Base-by-base conservation (phyloP, 1,140 invertebrate species). In the Bombyx mori region DNA sequence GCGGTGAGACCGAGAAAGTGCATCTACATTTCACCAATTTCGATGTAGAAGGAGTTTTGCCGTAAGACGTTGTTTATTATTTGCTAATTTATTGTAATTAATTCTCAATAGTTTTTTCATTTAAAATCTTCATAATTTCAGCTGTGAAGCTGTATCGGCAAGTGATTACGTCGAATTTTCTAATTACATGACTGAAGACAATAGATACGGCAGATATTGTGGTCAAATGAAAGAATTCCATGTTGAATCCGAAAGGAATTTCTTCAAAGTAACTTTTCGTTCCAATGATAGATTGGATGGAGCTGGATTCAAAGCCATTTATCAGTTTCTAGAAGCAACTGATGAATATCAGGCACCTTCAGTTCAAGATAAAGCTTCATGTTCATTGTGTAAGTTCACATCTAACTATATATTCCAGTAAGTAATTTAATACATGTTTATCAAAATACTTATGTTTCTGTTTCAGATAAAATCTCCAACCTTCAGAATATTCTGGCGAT, bases 111-210 rank as follows among this genome's bases (percentile, higher is more conserved):
- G 6, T 47, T 47, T 47, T 47, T 10, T 47, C 6, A 12, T 47
- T 47, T 47, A 47, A 10, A 35, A 35, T 35, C 42, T 2, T 35
- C 10, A 8, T 8, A 50, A 43, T 86, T 88, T 35, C 85, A 98
- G 96, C 63, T 98, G 97, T 78, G 93, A 95, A 71, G 92, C 93
- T 51, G 90, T 92, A 48, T 95, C 95, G 8, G 94, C 95, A 3
- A 98, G 96, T 72, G 97, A 98, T 83, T 98, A 94, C 80, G 93
- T 98, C 44, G 96, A 98, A 81, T 98, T 99, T 82, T 97, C 96
- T 10, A 98, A 98, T 88, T 98, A 93, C 72, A 92, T 96, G 91
- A 92, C 93, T 57, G 84, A 87, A 76, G 97, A 99, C 88, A 90
- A 94, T 68, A 97, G 96, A 80, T 96, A 95, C 79, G 90, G 91